Base-by-base conservation (phyloP, 2,797 vertebrate genomes). In the Oreonectes daqikongensis region DNA sequence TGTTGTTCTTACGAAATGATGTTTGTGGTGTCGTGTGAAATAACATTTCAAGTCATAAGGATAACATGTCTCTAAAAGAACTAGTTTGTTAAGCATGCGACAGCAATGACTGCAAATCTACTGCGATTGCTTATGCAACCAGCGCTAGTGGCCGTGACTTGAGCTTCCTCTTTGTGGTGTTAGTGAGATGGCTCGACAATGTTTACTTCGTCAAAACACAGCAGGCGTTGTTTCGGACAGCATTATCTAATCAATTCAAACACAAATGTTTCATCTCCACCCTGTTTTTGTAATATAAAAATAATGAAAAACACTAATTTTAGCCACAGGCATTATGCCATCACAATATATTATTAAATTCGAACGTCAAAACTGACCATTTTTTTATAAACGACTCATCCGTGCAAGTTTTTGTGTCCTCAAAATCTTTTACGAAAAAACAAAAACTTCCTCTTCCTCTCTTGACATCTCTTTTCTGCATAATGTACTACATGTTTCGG, bases 161-260 rank as follows among this genome's bases (percentile, higher is more conserved):
- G 2, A 61, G 44, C 42, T 26, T 38, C 44, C 42, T 69, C 22
- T 61, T 20, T 42, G 66, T 69, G 24, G 32, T 53, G 55, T 22
- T 10, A 76, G 53, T 52, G 46, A 52, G 42, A 52, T n/a, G 64
- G 15, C 15, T 32, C 5, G 7, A 35, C 53, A 59, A 20, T 52
- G 53, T 61, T 50, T 76, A 48, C 48, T 35, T 67, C 26, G 68
- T 60, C n/a, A 15, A 65, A 68, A 68, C 8, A 32, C 8, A 59
- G 35, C 30, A 68, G 42, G 9, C 15, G 32, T n/a, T 50, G 30
- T 28, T 24, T 40, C 6, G 24, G 64, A 69, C 53, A n/a, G 40
- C 11, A 20, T 20, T 38, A 22, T 24, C 30, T 42, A n/a, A 74
- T 28, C n/a, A 35, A 72, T 64, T 63, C 26, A 44, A 66, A 35